Conservation (phyloP, 1,140 invertebrate species). For the Coenobita brevimanus region DNA sequence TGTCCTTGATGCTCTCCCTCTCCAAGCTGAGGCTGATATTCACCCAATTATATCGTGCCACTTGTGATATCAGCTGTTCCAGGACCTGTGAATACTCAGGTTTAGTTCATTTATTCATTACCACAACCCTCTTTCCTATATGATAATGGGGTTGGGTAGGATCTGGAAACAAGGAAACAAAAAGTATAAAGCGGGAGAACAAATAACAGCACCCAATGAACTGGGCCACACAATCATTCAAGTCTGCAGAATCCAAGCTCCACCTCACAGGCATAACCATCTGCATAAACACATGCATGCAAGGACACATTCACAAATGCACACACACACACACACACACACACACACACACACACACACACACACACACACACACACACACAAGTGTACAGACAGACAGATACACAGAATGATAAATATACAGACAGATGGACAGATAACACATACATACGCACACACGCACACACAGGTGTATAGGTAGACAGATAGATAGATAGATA, state of each 20-base stretch:
- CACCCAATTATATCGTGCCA: constrained; percentile 41
- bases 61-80: constrained; percentile 46
- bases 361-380: constrained; percentile 9
- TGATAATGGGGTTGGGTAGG: too few relatives aligned
- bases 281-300: background rate
- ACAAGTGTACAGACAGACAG: too few relatives aligned
- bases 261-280: background rate
- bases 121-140: background rate
- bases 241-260: background rate
- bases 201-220: too few relatives aligned
- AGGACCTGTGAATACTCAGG: constrained; percentile 8
- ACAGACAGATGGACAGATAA: too few relatives aligned
- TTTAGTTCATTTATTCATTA: background rate
- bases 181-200: too few relatives aligned
- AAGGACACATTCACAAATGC: background rate
- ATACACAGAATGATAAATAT: too few relatives aligned
- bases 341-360: constrained; percentile 13
- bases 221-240: too few relatives aligned
- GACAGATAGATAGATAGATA: too few relatives aligned
- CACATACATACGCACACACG: too few relatives aligned
- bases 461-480: too few relatives aligned
- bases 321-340: constrained; percentile 17
- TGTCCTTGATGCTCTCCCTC: constrained; percentile 11
- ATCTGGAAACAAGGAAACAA: too few relatives aligned
- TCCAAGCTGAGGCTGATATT: constrained; percentile 33